phyloP scores from a whole-genome alignment of 1,140 invertebrate species.

The Spodoptera frugiperda region DNA sequence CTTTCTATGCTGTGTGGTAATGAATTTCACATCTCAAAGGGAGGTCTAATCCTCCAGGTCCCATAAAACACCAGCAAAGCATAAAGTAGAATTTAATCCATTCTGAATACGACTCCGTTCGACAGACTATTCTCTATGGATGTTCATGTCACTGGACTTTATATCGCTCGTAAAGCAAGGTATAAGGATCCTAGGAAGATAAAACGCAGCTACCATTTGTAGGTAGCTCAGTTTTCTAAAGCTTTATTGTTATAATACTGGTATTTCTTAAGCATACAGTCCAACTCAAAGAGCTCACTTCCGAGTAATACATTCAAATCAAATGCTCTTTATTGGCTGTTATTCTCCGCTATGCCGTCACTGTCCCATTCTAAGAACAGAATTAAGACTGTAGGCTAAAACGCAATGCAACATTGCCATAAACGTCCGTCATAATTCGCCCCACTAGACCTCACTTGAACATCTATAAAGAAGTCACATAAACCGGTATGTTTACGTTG shows the following conservation, averaged over 20 bases:
- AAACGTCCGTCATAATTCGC: constrained; percentile 26
- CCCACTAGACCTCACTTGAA: constrained; percentile 26
- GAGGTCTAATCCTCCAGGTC: too few relatives aligned
- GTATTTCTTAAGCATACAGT: neutral
- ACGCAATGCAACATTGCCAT: constrained; percentile 10
- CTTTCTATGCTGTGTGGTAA: too few relatives aligned
- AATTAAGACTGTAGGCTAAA: constrained; percentile 23
- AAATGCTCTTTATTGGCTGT: constrained; percentile 16
- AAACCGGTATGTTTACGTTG: constrained; percentile 31
- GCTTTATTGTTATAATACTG: constrained; percentile 1
- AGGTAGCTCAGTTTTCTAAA: constrained; percentile 9
- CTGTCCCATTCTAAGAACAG: constrained; percentile 19
- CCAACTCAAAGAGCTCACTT: neutral
- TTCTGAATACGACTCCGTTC: neutral
- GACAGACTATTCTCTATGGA: neutral
- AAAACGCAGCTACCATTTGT: constrained; percentile 13
- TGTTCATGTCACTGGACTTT: neutral
- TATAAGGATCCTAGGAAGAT: constrained; percentile 3
- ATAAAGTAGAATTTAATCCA: constrained; percentile 11
- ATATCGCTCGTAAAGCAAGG: constrained; percentile 14
- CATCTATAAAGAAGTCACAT: constrained; percentile 37
- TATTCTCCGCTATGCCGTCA: constrained; percentile 22
- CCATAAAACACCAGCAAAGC: too few relatives aligned
- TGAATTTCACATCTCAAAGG: too few relatives aligned
- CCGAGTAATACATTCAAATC: constrained; percentile 3